Base-by-base conservation (phyloP, 2,797 vertebrate species). In the Anniella stebbinsi region DNA sequence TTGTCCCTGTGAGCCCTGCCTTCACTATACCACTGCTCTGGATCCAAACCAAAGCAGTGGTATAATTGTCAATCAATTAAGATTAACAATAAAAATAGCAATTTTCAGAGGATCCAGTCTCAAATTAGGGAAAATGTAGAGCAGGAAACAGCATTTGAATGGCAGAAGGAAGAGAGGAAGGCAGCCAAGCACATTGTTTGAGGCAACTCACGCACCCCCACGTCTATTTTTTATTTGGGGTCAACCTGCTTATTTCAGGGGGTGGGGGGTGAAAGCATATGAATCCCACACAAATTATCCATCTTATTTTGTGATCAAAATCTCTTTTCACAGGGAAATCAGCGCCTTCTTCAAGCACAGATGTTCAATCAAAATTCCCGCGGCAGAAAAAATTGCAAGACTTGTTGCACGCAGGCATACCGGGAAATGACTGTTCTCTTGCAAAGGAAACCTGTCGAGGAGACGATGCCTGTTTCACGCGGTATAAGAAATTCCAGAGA, bases 401-500 rank as follows among this genome's bases (percentile, higher is more conserved):
- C 0, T 17, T 3, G 0, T 18, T n/a, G 21, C 18, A 1, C 23
- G 1, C 2, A 0, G 80, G 0, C 63, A 69, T 11, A 0, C 25
- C 1, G 36, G 91, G 2, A 25, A 86, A 80, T 0, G 91, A 97
- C 13, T 98, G 97, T 63, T 8, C 63, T 1, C 0, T 1, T 0
- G 96, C 96, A 2, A 92, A 54, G 28, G 89, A 13, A 11, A 41
- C 2, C 36, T 98, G 97, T 72, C 94, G 11, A 84, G 72, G 92
- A 73, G 93, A 96, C 70, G 77, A 88, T 2, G 30, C 69, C 23
- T 98, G 97, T n/a, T 72, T 77, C 11, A 75, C 48, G 1, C 57
- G 54, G 0, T 95, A 94, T 13, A 51, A 96, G 89, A 94, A 91
- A 77, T 97, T 98, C 92, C 96, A 94, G 92, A 85, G 23, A 88